These are phyloP conservation scores for Manis javanica DNA, from an alignment of 2,797 vertebrate species.

Conservation along the genomic window DNA sequence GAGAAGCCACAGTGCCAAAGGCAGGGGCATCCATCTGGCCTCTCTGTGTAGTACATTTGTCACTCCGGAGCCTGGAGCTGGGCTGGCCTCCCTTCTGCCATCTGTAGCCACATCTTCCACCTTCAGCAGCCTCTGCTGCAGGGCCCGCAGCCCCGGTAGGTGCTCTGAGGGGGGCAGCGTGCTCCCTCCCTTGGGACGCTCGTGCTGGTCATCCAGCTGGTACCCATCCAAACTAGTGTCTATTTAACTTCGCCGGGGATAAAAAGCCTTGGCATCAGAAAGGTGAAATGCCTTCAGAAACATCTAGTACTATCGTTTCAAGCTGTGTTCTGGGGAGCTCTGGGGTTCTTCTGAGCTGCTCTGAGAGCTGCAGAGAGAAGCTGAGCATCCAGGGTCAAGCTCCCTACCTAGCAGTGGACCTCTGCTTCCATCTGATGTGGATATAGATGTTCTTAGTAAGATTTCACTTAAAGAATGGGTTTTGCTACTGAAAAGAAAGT, in stretches of 20 bases:
- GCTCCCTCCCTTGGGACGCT: neutral
- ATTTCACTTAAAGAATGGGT: neutral
- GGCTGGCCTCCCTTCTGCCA: slow-evolving; percentile 58
- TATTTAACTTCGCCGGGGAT: neutral
- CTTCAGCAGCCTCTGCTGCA: neutral
- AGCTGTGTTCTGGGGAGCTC: neutral
- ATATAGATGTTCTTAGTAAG: neutral
- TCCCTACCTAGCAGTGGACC: too few relatives aligned
- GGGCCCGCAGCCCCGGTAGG: neutral
- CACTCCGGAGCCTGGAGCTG: slow-evolving; percentile 50
- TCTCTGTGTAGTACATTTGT: slow-evolving; percentile 68
- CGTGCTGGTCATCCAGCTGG: neutral
- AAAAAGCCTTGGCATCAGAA: neutral
- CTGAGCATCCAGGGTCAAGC: neutral
- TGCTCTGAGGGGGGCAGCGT: neutral
- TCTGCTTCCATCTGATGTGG: neutral
- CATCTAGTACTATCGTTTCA: neutral
- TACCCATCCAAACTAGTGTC: neutral
- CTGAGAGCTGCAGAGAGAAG: neutral
- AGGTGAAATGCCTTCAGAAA: neutral
- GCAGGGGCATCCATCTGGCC: slow-evolving; percentile 76
- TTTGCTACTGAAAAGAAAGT: neutral
- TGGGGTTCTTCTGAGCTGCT: neutral
- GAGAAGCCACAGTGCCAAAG: slow-evolving; percentile 65
- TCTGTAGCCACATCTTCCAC: neutral